These are phyloP conservation scores for Cheilosia vulpina DNA, from an alignment of 2,888 invertebrate species.

Conservation along the genomic window DNA sequence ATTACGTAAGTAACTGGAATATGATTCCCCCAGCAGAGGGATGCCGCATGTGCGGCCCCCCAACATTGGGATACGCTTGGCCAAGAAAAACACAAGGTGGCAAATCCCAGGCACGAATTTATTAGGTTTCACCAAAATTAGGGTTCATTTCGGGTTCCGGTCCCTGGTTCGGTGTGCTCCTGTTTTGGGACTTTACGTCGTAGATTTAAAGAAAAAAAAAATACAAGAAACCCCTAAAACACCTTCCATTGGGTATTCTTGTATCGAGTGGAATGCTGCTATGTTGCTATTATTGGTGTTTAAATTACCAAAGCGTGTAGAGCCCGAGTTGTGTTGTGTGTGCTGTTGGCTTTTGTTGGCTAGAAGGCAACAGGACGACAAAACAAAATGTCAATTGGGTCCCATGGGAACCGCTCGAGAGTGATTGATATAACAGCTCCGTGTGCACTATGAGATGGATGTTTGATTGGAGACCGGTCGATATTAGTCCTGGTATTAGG, in stretches of 20 bases:
- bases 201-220: slow-evolving; percentile 1
- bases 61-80: slow-evolving; percentile 17
- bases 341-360: slow-evolving; percentile 22
- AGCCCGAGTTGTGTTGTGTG: not conserved
- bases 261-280: not conserved
- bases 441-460: slow-evolving; percentile 14
- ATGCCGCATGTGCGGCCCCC: not conserved
- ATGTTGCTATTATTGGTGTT: slow-evolving; percentile 39
- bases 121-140: slow-evolving; percentile 63
- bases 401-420: slow-evolving; percentile 47
- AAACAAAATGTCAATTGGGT: slow-evolving; percentile 58
- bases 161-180: slow-evolving; percentile 13
- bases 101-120: slow-evolving; percentile 58
- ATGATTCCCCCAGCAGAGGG: slow-evolving; percentile 5
- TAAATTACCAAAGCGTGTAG: slow-evolving; percentile 21
- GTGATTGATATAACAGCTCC: slow-evolving; percentile 61
- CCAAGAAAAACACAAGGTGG: slow-evolving; percentile 39
- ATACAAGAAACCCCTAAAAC: slow-evolving; percentile 12
- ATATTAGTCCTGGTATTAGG: slow-evolving; percentile 21
- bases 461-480: slow-evolving; percentile 52
- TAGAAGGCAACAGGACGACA: slow-evolving; percentile 43
- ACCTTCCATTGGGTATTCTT: not conserved
- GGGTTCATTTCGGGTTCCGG: slow-evolving; percentile 54
- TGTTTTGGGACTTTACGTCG: slow-evolving; percentile 25
- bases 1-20: slow-evolving; percentile 17